Evolutionary conservation across 2,888 invertebrate species (phyloP).

Genomic region (Pterostichus madidus): DNA sequence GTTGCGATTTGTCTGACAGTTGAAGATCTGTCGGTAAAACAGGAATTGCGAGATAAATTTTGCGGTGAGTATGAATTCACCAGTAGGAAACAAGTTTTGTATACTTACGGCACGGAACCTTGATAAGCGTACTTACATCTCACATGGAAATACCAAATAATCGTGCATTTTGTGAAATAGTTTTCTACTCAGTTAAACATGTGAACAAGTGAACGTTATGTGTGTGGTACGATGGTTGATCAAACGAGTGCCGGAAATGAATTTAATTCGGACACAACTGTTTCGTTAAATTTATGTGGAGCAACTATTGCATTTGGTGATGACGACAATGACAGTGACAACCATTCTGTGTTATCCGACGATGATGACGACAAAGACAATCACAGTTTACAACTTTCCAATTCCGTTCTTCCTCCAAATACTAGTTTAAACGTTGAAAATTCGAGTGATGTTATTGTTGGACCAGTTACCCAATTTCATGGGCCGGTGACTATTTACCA

Average conservation of each 20-base stretch:
- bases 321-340: conserved; percentile 49
- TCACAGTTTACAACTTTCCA: conserved; percentile 9
- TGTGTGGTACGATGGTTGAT: conserved; percentile 54
- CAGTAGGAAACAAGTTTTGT: conserved; percentile 39
- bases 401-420: conserved; percentile 66
- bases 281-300: conserved; percentile 57
- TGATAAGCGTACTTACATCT: not conserved
- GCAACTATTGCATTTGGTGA: conserved; percentile 47
- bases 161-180: conserved; percentile 11
- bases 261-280: conserved; percentile 34
- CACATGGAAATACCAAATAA: conserved; percentile 35
- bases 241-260: conserved; percentile 55
- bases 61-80: conserved; percentile 39
- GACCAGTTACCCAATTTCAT: conserved; percentile 79
- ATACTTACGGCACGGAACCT: conserved; percentile 26
- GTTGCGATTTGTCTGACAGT: not conserved
- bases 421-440: conserved; percentile 77
- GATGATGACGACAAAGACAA: conserved; percentile 18
- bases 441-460: conserved; percentile 79
- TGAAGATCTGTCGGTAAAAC: conserved; percentile 16
- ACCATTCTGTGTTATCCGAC: conserved; percentile 39
- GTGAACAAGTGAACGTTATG: conserved; percentile 46
- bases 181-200: conserved; percentile 13
- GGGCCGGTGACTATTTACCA: conserved; percentile 79
- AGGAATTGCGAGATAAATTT: conserved; percentile 2